Percentiles rank a stretch among this genome's conserved stretches.
Evolutionary conservation across 1,140 invertebrate species (phyloP).

Genomic region (Nebria ingens): DNA sequence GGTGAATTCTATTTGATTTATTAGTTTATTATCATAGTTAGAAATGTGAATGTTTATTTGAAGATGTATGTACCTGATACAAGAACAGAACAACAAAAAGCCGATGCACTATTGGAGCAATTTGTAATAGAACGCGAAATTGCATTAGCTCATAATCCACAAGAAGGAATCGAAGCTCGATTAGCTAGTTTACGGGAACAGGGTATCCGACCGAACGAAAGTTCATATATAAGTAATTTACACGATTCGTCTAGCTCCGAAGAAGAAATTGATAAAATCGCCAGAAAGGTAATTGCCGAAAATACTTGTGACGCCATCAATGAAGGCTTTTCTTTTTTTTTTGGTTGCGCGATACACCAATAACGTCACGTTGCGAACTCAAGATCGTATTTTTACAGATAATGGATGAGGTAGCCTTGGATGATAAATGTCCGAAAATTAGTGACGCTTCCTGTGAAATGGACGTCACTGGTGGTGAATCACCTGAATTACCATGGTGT

Average conservation of each 20-base stretch:
- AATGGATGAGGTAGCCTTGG: constrained; percentile 31
- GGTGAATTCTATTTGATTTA: constrained; percentile 15
- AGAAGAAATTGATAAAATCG: constrained; percentile 35
- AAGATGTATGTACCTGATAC: constrained; percentile 30
- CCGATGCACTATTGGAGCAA: constrained; percentile 47
- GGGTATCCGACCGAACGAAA: constrained; percentile 25
- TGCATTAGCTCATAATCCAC: constrained; percentile 37
- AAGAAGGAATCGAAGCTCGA: constrained; percentile 40
- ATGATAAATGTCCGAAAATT: constrained; percentile 22
- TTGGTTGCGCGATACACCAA: not conserved
- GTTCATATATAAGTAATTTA: constrained; percentile 27
- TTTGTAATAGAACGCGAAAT: constrained; percentile 45
- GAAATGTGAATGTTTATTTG: not conserved
- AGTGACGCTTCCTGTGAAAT: constrained; percentile 12
- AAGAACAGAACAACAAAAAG: constrained; percentile 49
- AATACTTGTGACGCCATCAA: no score
- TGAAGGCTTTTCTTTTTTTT: not conserved
- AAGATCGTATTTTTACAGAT: constrained; percentile 25
- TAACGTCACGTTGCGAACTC: not conserved
- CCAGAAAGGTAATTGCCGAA: constrained; percentile 33
- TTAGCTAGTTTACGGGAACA: constrained; percentile 33
- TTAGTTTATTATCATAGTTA: constrained; percentile 10
- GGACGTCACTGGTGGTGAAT: constrained; percentile 12
- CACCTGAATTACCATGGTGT: constrained; percentile 59
- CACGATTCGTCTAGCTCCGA: constrained; percentile 32